Conservation (phyloP, 1,140 invertebrate species). For the Bombus terrestris region DNA sequence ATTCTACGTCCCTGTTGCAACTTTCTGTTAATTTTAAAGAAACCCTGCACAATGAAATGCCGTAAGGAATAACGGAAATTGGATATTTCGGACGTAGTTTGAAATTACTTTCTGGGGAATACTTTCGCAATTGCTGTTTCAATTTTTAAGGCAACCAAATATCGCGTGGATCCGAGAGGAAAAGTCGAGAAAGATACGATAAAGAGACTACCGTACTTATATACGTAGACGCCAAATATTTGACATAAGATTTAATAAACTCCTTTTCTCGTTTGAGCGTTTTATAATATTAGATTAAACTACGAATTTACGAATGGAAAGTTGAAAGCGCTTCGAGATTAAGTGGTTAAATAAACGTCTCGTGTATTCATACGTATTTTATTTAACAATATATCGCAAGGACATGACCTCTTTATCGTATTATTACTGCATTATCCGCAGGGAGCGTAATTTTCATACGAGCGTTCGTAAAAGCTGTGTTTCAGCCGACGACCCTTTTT, state of each 20-base stretch:
- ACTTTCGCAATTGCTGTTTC: neutral
- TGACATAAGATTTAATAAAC: neutral
- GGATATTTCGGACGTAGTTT: neutral
- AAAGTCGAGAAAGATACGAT: neutral
- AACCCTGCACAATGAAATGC: neutral
- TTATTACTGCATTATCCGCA: neutral
- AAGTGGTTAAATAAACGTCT: neutral
- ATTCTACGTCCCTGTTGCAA: neutral
- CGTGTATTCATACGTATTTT: neutral
- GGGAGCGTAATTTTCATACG: slow-evolving; percentile 2
- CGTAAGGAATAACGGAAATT: neutral
- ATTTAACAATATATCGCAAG: neutral
- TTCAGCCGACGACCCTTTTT: slow-evolving; percentile 1
- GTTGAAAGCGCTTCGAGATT: neutral
- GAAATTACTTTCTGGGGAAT: slow-evolving; percentile 5
- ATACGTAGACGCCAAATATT: neutral
- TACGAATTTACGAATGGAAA: neutral
- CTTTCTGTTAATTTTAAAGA: neutral
- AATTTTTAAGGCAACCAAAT: slow-evolving; percentile 2
- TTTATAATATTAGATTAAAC: neutral
- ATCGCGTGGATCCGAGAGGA: neutral
- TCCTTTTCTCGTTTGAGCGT: neutral
- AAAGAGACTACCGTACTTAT: neutral
- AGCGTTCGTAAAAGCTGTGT: neutral
- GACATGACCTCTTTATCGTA: neutral